These are phyloP conservation scores for Apodemia zela DNA, from an alignment of 2,888 invertebrate genomes.

Conservation along the genomic window DNA sequence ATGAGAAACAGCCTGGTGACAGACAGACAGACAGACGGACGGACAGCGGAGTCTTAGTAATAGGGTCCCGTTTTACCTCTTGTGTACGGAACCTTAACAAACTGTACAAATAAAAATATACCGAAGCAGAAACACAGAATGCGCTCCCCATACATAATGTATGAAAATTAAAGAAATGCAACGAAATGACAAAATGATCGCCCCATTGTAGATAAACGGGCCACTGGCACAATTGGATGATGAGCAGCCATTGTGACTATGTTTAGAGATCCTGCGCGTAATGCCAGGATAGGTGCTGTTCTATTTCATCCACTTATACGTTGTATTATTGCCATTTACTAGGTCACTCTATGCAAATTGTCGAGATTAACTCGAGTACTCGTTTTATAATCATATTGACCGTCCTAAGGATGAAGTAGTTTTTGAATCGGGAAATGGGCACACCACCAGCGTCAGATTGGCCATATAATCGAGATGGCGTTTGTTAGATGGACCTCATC, in stretches of 20 bases:
- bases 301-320: conserved; percentile 60
- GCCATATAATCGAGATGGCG: no score
- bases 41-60: no score
- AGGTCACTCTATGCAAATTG: conserved; percentile 51
- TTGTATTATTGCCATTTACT: conserved; percentile 62
- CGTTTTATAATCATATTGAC: not conserved
- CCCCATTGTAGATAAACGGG: conserved; percentile 69
- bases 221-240: conserved; percentile 75
- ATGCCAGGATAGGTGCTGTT: conserved; percentile 62
- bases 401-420: not conserved
- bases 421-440: no score
- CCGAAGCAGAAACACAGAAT: conserved; percentile 17
- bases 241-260: conserved; percentile 74
- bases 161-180: conserved; percentile 76
- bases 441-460: no score
- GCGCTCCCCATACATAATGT: conserved; percentile 55
- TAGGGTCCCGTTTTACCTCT: no score
- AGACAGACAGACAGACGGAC: no score
- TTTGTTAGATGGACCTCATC: no score
- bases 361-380: conserved; percentile 16
- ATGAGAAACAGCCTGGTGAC: no score
- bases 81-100: not conserved
- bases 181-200: conserved; percentile 50
- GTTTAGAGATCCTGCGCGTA: conserved; percentile 77
- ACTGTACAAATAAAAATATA: not conserved